Evolutionary conservation across 2,797 vertebrate genomes (phyloP).

Genomic region (Pipistrellus kuhlii): DNA sequence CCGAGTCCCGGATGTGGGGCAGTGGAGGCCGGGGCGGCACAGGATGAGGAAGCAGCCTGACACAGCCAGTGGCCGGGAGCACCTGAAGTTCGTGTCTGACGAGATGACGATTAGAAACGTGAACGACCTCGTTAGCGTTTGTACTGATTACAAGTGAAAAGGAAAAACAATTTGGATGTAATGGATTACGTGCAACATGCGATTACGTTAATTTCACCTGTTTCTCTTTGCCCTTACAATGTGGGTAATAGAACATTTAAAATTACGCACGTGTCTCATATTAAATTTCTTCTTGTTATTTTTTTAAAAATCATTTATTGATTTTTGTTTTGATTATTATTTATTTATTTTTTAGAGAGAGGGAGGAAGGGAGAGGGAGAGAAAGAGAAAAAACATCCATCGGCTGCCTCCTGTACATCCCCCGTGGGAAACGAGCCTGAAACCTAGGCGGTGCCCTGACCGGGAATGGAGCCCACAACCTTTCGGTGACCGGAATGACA

Average conservation of each 20-base stretch:
- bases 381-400: not conserved
- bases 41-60: not conserved
- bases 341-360: not conserved
- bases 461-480: not conserved
- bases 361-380: not conserved
- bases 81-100: fast-evolving
- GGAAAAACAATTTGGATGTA: not conserved
- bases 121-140: not conserved
- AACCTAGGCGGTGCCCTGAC: not conserved
- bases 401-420: not conserved
- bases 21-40: not conserved
- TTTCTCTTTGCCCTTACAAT: not conserved
- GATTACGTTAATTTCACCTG: not conserved
- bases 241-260: not conserved
- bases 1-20: no score
- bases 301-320: not conserved
- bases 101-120: not conserved
- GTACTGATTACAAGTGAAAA: not conserved
- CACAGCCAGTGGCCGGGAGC: fast-evolving
- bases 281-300: not conserved
- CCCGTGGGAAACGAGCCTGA: not conserved
- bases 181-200: not conserved
- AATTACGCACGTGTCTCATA: not conserved
- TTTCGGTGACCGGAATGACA: not conserved
- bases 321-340: not conserved